phyloP scores from a whole-genome alignment of 2,113 vertebrate genomes.

The Apeltes quadracus region DNA sequence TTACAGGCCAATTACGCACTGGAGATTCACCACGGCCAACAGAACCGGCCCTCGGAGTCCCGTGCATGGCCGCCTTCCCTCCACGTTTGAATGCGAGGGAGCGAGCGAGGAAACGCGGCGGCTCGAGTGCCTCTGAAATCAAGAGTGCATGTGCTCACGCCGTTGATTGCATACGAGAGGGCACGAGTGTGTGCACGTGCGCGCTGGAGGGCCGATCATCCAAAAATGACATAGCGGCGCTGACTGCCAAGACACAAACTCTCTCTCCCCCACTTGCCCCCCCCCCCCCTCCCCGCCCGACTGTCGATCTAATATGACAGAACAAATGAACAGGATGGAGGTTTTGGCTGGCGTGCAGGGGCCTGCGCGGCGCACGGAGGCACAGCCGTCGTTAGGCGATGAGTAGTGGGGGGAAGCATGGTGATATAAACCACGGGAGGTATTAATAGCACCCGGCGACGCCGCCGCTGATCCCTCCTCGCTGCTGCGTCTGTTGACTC shows the following conservation, averaged over 20 bases:
- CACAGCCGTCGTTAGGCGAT: slow-evolving; percentile 42
- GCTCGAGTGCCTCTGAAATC: slow-evolving; percentile 7
- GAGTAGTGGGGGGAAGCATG: slow-evolving; percentile 22
- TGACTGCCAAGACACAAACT: slow-evolving; percentile 63
- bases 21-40: slow-evolving; percentile 66
- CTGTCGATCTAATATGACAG: slow-evolving; percentile 48
- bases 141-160: background rate
- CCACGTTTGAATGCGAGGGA: background rate
- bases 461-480: slow-evolving; percentile 19
- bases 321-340: background rate
- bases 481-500: slow-evolving; percentile 9
- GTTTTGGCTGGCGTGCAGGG: slow-evolving; percentile 30
- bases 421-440: slow-evolving; percentile 29
- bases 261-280: slow-evolving; percentile 36
- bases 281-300: slow-evolving; percentile 35
- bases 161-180: slow-evolving; percentile 1
- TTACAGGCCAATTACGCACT: slow-evolving; percentile 74
- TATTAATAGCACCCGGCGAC: slow-evolving; percentile 49
- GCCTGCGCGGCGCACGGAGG: slow-evolving; percentile 13
- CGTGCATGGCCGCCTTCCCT: slow-evolving; percentile 42
- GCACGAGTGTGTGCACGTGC: slow-evolving; percentile 27
- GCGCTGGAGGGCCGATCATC: slow-evolving; percentile 40
- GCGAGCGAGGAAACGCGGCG: background rate
- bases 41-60: slow-evolving; percentile 49
- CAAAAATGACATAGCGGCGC: slow-evolving; percentile 66